Base-by-base conservation (phyloP, 2,113 vertebrate species). In the Aramus guarauna region DNA sequence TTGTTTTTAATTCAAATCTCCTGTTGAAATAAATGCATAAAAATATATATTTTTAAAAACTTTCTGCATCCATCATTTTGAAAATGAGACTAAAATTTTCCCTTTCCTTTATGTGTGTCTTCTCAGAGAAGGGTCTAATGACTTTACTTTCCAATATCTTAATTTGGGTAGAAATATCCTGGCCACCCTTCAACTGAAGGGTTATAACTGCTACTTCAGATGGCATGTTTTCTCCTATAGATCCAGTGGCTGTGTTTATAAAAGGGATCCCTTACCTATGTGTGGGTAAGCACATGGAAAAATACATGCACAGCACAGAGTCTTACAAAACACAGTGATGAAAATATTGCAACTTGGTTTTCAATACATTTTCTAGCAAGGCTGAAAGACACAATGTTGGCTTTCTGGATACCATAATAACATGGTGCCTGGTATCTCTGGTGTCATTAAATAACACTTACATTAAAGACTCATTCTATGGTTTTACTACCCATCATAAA, bases 1-100 rank as follows among this genome's bases (percentile, higher is more conserved):
- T n/a, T 80, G 9, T 27, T 88, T 95, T 84, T 34, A 85, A 59
- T 79, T 85, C 63, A 59, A 83, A 77, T 24, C 21, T 80, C 11
- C 4, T 58, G 10, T 37, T 86, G 39, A 92, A 92, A 80, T 66
- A 93, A 64, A 66, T 45, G 9, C 9, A 69, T 72, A 60, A 47
- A 71, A 80, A 36, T 37, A 66, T 2, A 2, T 50, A 26, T 30
- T 66, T 86, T 34, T 29, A 24, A 39, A 86, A 94, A n/a, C 1
- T 2, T 78, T 55, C 9, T 78, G 1, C 9, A 48, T 66, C 9
- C 22, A 47, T 74, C 2, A 9, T 37, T 41, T 37, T 81, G 8
- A 15, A 90, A 78, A n/a, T 32, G 6, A 77, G 18, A 55, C 12
- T 27, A 5, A 80, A 50, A 1, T 12, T 64, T 56, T 45, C 62